Conservation (phyloP, 2,888 invertebrate species). For the Eurytoma californica region DNA sequence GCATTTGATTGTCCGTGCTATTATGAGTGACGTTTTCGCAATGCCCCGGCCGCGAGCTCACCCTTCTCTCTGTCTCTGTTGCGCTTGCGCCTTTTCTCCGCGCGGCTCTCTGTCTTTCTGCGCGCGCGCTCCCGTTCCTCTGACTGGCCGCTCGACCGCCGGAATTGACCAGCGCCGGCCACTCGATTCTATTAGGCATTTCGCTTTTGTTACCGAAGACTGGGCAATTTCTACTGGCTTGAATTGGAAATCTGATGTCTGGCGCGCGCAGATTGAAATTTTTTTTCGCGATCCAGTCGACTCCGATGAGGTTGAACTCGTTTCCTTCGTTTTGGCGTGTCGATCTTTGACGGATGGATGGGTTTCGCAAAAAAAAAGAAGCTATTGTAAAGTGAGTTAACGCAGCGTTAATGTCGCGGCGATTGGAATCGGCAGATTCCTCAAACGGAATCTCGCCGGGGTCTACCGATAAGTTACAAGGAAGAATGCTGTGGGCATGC, state of each 20-base stretch:
- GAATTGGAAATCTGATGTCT: background rate
- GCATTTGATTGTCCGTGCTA: constrained; percentile 74
- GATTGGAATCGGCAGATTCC: constrained; percentile 39
- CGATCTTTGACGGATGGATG: background rate
- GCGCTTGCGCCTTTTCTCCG: constrained; percentile 16
- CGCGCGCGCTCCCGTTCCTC: constrained; percentile 21
- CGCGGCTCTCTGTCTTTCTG: background rate
- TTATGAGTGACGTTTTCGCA: constrained; percentile 69
- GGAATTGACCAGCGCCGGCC: constrained; percentile 33
- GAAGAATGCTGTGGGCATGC: constrained; percentile 39
- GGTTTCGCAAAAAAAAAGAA: background rate
- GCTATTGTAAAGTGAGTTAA: no score
- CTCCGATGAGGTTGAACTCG: no score
- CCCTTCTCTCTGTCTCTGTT: constrained; percentile 36
- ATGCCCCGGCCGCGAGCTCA: constrained; percentile 47
- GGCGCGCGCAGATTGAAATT: no score
- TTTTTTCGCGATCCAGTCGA: no score
- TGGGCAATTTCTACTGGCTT: constrained; percentile 12
- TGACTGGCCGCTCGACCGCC: constrained; percentile 19
- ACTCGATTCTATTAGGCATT: constrained; percentile 32
- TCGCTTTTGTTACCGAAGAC: constrained; percentile 27
- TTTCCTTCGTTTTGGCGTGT: no score
- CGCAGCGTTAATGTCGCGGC: background rate
- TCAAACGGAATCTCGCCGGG: constrained; percentile 26
- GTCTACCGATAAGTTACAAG: constrained; percentile 44